A percentile compares a stretch with the other conserved stretches of the same genome.
Conservation (phyloP, 2,888 invertebrate species). For the Noctua comes region DNA sequence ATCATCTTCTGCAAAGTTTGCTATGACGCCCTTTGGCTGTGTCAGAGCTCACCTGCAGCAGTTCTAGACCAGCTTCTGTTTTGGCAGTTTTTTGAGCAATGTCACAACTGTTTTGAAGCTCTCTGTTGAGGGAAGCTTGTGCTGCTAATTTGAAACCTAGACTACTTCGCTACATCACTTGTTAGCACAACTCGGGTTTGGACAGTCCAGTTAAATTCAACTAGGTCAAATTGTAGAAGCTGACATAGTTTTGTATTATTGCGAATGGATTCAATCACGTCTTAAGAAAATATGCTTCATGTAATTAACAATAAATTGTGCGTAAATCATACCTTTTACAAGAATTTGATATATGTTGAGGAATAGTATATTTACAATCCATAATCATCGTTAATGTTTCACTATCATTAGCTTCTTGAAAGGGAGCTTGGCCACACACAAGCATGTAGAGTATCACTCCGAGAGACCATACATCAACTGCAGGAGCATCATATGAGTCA, state of each 20-base stretch:
- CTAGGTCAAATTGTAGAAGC: not conserved
- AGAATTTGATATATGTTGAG: conserved; percentile 95
- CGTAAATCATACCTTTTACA: conserved; percentile 93
- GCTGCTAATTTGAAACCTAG: not conserved
- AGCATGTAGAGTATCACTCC: conserved; percentile 99
- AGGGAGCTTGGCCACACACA: conserved; percentile 99
- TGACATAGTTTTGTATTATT: not conserved
- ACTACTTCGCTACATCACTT: not conserved
- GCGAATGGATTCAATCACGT: not conserved
- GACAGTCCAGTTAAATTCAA: not conserved
- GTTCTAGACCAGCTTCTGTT: not conserved
- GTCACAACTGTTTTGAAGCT: not conserved
- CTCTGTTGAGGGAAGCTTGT: not conserved
- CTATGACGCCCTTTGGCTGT: not conserved
- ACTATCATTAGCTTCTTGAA: conserved; percentile 99
- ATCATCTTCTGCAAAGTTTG: not conserved
- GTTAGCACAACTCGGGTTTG: not conserved
- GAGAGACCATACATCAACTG: conserved; percentile 99
- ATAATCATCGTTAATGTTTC: conserved; percentile 99
- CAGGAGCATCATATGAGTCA: conserved; percentile 99
- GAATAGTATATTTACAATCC: conserved; percentile 99
- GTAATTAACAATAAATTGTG: not conserved
- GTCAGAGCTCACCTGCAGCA: not conserved
- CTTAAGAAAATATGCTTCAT: not conserved
- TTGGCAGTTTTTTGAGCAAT: not conserved